phyloP scores from a whole-genome alignment of 2,888 invertebrate species.

The Busseola fusca region DNA sequence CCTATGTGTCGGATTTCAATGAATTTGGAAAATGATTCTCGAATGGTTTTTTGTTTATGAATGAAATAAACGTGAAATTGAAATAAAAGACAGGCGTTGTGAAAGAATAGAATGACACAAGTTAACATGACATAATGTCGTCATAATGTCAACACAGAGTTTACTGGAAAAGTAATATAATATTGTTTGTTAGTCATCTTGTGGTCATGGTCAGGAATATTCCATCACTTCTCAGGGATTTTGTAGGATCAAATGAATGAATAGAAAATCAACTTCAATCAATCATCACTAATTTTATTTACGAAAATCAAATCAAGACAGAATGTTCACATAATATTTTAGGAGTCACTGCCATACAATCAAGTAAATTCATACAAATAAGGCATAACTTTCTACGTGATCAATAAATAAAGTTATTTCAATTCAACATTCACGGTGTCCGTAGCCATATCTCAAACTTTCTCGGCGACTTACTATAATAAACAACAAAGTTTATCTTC shows the following conservation, averaged over 20 bases:
- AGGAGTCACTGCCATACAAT: constrained; percentile 19
- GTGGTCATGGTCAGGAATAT: constrained; percentile 7
- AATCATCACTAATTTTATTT: neutral
- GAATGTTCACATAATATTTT: constrained; percentile 10
- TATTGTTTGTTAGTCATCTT: constrained; percentile 27
- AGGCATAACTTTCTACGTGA: constrained; percentile 44
- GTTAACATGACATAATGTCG: constrained; percentile 11
- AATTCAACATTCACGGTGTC: constrained; percentile 40
- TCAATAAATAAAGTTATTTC: constrained; percentile 54
- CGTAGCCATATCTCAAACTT: constrained; percentile 54
- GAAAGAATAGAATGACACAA: constrained; percentile 3
- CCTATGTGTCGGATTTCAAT: constrained; percentile 2
- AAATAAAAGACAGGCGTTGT: neutral
- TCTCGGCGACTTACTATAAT: constrained; percentile 51
- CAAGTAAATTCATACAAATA: constrained; percentile 39
- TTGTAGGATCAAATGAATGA: neutral
- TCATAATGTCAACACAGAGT: constrained; percentile 11
- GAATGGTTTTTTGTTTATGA: neutral
- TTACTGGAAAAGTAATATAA: constrained; percentile 13
- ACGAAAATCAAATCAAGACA: neutral
- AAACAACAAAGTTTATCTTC: constrained; percentile 61
- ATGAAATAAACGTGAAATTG: neutral
- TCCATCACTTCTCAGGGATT: constrained; percentile 1
- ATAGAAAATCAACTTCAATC: neutral
- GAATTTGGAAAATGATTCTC: constrained; percentile 3